Evolutionary conservation across 2,888 invertebrate species (phyloP).

Genomic region (Carpatolechia fugitivella): DNA sequence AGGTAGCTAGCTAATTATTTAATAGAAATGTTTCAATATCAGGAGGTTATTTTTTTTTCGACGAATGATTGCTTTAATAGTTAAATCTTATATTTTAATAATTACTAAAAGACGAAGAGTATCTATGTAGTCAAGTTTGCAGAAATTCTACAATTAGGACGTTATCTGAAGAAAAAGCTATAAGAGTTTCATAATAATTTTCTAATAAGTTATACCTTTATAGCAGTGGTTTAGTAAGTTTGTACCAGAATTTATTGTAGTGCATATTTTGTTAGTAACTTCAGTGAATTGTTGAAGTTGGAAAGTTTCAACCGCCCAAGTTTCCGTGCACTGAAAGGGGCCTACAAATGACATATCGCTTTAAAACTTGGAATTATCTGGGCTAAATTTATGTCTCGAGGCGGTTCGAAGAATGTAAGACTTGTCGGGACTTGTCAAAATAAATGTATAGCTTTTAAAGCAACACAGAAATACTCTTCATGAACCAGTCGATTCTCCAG

Average conservation of each 20-base stretch:
- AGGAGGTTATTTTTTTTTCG: too few species aligned
- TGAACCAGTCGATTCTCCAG: not conserved
- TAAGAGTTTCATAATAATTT: too few species aligned
- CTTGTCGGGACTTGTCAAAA: not conserved
- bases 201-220: not conserved
- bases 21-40: too few species aligned
- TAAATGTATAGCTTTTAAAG: constrained; percentile 9
- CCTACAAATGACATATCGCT: constrained; percentile 8
- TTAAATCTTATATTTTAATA: too few species aligned
- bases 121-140: too few species aligned
- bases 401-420: not conserved
- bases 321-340: constrained; percentile 27
- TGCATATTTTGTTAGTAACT: constrained; percentile 43
- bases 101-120: too few species aligned
- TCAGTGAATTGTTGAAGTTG: constrained; percentile 40
- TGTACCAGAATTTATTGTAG: constrained; percentile 42
- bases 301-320: constrained; percentile 42
- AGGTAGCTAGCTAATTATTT: too few species aligned
- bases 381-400: not conserved
- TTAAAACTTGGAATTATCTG: not conserved
- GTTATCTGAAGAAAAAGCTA: too few species aligned
- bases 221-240: constrained; percentile 37
- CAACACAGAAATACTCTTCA: constrained; percentile 8
- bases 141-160: too few species aligned
- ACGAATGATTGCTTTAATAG: too few species aligned